These are phyloP conservation scores for Pollenia labialis DNA, from an alignment of 2,888 invertebrate genomes.

Conservation along the genomic window DNA sequence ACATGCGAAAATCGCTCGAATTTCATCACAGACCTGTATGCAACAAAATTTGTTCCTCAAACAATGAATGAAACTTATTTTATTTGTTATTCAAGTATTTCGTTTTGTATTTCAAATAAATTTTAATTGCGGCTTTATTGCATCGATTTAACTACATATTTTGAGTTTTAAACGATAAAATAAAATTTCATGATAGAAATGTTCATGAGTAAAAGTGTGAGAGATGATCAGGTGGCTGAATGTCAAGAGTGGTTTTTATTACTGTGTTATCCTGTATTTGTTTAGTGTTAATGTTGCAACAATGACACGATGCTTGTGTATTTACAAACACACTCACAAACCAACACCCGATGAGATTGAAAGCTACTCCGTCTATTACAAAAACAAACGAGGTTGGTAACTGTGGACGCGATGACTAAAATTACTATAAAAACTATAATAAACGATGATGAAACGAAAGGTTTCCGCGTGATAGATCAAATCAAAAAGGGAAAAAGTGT, in stretches of 20 bases:
- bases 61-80: too few relatives aligned
- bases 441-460: slow-evolving; percentile 4
- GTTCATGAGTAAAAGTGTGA: slow-evolving; percentile 4
- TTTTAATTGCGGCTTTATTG: neutral
- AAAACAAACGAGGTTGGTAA: neutral
- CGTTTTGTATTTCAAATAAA: neutral
- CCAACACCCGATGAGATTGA: neutral
- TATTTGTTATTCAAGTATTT: too few relatives aligned
- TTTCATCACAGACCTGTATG: too few relatives aligned
- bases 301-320: slow-evolving; percentile 54
- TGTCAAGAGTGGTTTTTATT: neutral
- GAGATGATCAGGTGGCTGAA: neutral
- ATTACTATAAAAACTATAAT: slow-evolving; percentile 29
- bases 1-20: too few relatives aligned
- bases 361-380: neutral
- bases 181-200: slow-evolving; percentile 33
- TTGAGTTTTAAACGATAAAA: neutral
- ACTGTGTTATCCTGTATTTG: slow-evolving; percentile 42
- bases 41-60: too few relatives aligned
- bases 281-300: slow-evolving; percentile 63
- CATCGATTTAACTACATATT: neutral
- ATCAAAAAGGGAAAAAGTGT: neutral
- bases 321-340: neutral
- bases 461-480: neutral
- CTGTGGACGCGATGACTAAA: neutral